These are phyloP conservation scores for Zoanthus solanderi DNA, from an alignment of 92 coral and sea anemone genomes.

Conservation along the genomic window DNA sequence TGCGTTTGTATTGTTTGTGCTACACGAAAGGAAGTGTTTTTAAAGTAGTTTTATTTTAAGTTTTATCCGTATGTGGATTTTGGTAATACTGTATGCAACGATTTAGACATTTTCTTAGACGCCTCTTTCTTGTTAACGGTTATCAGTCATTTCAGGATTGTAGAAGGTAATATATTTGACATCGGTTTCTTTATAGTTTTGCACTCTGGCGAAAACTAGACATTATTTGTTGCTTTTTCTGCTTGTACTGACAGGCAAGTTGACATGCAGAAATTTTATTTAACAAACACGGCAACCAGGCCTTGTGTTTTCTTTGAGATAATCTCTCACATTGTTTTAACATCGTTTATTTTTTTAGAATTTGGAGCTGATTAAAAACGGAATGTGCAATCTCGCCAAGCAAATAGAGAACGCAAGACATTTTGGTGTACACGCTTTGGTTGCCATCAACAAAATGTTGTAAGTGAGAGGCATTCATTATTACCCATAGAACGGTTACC, in stretches of 20 bases:
- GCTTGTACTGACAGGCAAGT: too few relatives aligned
- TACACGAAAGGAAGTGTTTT: not conserved
- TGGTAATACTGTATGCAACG: not conserved
- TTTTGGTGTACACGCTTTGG: constrained; percentile 92
- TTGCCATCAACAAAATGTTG: constrained; percentile 94
- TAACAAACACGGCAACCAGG: not conserved
- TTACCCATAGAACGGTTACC: not conserved
- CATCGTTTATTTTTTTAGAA: constrained; percentile 61
- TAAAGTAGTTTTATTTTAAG: not conserved
- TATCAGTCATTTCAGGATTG: too few relatives aligned
- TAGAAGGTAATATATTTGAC: too few relatives aligned
- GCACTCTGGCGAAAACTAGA: too few relatives aligned
- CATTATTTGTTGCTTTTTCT: too few relatives aligned
- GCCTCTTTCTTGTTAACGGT: too few relatives aligned
- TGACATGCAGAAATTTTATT: too few relatives aligned
- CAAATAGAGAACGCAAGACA: constrained; percentile 95
- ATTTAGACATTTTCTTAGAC: too few relatives aligned
- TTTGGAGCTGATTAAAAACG: constrained; percentile 80
- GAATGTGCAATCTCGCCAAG: constrained; percentile 93
- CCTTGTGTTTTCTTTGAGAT: not conserved
- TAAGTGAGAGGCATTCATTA: constrained; percentile 51
- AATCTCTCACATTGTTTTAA: not conserved
- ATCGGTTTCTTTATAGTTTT: too few relatives aligned
- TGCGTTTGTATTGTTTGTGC: too few relatives aligned
- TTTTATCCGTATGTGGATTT: not conserved